Percentiles rank a stretch among this genome's conserved stretches.
phyloP scores from a whole-genome alignment of 2,113 vertebrate genomes.

The Calyptommatus sinebrachiatus region DNA sequence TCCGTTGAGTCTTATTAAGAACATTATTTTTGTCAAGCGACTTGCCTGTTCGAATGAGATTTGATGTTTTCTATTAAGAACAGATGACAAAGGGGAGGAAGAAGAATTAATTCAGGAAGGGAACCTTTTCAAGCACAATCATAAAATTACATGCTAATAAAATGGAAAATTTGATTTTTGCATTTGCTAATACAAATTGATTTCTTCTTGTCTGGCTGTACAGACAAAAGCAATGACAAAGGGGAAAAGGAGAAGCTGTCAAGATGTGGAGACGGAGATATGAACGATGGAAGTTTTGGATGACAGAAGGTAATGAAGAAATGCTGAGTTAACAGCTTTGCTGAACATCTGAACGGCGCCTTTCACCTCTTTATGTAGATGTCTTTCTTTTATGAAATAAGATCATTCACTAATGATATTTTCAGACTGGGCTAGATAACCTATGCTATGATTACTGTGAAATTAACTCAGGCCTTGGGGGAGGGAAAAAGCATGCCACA shows the following conservation, averaged over 20 bases:
- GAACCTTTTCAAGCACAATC: constrained; percentile 49
- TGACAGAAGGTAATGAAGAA: rapidly evolving
- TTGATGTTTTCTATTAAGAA: constrained; percentile 58
- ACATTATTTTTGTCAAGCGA: constrained; percentile 52
- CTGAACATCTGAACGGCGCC: background rate
- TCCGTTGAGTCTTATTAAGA: constrained; percentile 51
- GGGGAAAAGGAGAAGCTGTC: background rate
- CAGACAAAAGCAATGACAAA: constrained; percentile 9
- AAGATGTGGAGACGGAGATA: constrained; percentile 18
- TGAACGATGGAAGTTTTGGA: background rate
- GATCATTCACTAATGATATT: too few species aligned
- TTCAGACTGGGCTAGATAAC: too few species aligned
- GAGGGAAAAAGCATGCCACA: too few species aligned
- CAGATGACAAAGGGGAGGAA: constrained; percentile 31
- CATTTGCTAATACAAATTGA: constrained; percentile 58
- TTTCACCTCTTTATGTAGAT: too few species aligned
- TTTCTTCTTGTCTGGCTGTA: constrained; percentile 47
- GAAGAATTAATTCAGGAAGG: constrained; percentile 49
- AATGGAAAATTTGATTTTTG: constrained; percentile 57
- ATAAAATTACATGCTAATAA: constrained; percentile 62
- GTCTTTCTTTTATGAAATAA: background rate
- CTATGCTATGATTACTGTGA: too few species aligned
- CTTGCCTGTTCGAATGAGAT: constrained; percentile 59
- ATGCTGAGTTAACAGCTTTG: background rate
- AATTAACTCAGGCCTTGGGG: too few species aligned